Evolutionary conservation across 2,888 invertebrate genomes (phyloP), one percentile per base, ranked within the genome.

Genomic region (Trissolcus japonicus): DNA sequence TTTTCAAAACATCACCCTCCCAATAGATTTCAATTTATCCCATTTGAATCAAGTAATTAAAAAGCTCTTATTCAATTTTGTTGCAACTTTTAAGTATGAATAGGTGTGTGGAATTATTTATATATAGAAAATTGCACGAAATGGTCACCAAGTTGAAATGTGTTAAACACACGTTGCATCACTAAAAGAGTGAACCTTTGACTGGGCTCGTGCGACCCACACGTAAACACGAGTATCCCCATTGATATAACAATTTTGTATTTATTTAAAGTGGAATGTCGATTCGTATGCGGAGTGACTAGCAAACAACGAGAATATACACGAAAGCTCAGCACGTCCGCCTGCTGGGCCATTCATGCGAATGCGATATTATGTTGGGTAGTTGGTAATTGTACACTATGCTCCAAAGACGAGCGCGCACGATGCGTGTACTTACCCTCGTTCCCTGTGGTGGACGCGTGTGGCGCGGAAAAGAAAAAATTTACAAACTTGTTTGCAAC

Each of bases 311-410:
- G 40, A 65, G 46, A 54, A 63, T 76, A 79, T 79, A 78, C 16
- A 40, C 71, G 76, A 80, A 65, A 77, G 78, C 80, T 62, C 77
- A 72, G 77, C 79, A 66, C 79, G 82, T 82, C 66, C 78, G 82
- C 83, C 82, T 66, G 82, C 82, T 84, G 84, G 54, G 82, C 78
- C 69, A 83, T 84, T 84, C 82, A 83, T 56, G 25, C 51, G 48
- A 35, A 21, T 19, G 41, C 68, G 63, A 75, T 75, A 73, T 73
- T 72, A 66, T 75, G 68, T 66, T 63, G 63, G 54, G 60, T 69
- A 25, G 43, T 68, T 75, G 69, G 69, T 83, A 83, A 83, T 80
- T 78, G 79, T 80, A 79, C 67, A 76, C 66, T 79, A 63, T 51
- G 29, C 51, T 57, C 60, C 51, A 61, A 71, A 69, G 69, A 80